Evolutionary conservation across 2,888 invertebrate species (phyloP).

Genomic region (Heliconius cydno): DNA sequence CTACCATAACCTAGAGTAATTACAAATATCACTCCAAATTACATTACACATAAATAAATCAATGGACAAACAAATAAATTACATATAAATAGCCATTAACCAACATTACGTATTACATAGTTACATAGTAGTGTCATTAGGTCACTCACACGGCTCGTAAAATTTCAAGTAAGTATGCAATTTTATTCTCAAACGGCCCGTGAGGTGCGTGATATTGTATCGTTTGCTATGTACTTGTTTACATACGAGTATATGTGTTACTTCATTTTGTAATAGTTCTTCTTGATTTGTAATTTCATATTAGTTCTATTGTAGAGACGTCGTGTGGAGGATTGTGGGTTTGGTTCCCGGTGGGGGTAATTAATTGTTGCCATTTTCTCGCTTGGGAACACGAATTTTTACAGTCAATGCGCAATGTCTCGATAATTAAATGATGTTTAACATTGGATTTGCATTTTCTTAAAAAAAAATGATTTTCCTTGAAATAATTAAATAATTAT

Average conservation of each 20-base stretch:
- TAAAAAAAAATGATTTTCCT: too few species aligned
- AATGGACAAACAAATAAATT: too few species aligned
- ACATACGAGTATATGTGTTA: conserved; percentile 2
- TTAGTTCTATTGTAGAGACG: background rate
- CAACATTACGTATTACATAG: background rate
- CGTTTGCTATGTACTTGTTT: conserved; percentile 11
- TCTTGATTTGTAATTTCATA: background rate
- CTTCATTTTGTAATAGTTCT: conserved; percentile 10
- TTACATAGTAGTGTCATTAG: conserved; percentile 28
- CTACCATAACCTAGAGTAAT: too few species aligned
- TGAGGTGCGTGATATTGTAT: conserved; percentile 19
- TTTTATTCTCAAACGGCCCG: conserved; percentile 10
- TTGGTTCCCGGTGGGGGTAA: too few species aligned
- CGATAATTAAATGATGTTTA: too few species aligned
- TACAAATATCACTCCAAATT: background rate
- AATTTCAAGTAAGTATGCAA: conserved; percentile 13
- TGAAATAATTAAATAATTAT: too few species aligned
- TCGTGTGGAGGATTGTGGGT: too few species aligned
- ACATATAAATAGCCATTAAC: background rate
- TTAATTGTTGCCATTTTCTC: too few species aligned
- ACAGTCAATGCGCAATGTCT: background rate
- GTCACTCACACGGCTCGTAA: conserved; percentile 29
- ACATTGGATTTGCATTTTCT: too few species aligned
- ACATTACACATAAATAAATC: background rate
- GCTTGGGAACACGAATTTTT: too few species aligned